phyloP scores from a whole-genome alignment of 2,113 vertebrate species.

The Oncorhynchus masou region DNA sequence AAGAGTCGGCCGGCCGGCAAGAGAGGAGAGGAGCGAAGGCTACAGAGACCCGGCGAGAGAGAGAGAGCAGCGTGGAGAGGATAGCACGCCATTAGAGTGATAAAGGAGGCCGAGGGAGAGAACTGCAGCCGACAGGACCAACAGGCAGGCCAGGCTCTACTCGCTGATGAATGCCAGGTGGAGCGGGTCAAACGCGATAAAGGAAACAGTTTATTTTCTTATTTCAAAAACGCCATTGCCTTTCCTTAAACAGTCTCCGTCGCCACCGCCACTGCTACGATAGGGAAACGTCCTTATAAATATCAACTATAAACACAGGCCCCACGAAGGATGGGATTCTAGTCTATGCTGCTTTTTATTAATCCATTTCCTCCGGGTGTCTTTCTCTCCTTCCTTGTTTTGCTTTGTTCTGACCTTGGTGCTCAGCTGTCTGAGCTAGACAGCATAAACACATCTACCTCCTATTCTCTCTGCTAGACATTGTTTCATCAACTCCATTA shows the following conservation, averaged over 20 bases:
- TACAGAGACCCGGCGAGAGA: conserved; percentile 42
- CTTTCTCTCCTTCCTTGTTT: conserved; percentile 2
- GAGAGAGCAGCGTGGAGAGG: conserved; percentile 68
- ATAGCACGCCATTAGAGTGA: conserved; percentile 78
- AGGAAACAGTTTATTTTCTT: conserved; percentile 77
- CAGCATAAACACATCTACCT: neutral
- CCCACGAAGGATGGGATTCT: conserved; percentile 17
- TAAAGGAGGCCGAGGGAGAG: conserved; percentile 75
- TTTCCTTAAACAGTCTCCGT: conserved; percentile 62
- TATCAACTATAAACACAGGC: conserved; percentile 38
- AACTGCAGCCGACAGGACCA: conserved; percentile 68
- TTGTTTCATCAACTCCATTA: conserved; percentile 22
- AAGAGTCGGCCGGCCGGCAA: conserved; percentile 12
- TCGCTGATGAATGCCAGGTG: conserved; percentile 78
- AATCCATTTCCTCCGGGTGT: conserved; percentile 3
- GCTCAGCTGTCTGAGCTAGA: neutral
- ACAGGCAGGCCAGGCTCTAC: conserved; percentile 46
- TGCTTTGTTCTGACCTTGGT: conserved; percentile 13
- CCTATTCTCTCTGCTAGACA: too few relatives aligned
- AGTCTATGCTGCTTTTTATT: conserved; percentile 18
- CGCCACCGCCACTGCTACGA: conserved; percentile 22
- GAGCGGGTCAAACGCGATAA: conserved; percentile 70
- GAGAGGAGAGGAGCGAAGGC: conserved; percentile 50
- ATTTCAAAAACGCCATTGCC: conserved; percentile 54
- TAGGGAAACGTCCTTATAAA: conserved; percentile 64